phyloP scores from a whole-genome alignment of 2,888 invertebrate genomes.

The Spicauda simplicius region DNA sequence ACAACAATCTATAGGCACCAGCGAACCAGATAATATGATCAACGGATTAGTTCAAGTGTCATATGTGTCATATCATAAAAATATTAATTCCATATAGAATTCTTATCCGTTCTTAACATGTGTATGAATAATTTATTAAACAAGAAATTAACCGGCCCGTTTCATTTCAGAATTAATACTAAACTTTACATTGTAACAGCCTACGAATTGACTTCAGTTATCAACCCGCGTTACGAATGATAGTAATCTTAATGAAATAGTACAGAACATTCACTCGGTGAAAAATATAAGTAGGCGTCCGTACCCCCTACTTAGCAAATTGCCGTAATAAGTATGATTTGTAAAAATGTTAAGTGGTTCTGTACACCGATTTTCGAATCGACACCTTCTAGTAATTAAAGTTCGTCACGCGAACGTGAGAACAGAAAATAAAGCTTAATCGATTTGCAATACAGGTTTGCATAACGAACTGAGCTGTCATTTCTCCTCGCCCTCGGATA shows the following conservation, averaged over 20 bases:
- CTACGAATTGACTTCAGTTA: constrained; percentile 19
- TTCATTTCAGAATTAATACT: constrained; percentile 10
- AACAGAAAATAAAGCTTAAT: constrained; percentile 74
- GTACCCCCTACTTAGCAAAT: constrained; percentile 57
- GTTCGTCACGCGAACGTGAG: constrained; percentile 75
- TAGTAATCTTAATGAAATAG: constrained; percentile 28
- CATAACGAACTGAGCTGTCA: constrained; percentile 60
- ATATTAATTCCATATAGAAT: constrained; percentile 16
- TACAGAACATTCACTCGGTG: constrained; percentile 36
- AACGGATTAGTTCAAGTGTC: constrained; percentile 18
- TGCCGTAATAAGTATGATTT: constrained; percentile 74
- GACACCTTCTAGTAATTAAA: constrained; percentile 80
- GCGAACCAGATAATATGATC: constrained; percentile 18
- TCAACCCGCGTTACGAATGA: constrained; percentile 6
- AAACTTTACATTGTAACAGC: constrained; percentile 28
- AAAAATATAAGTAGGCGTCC: constrained; percentile 28
- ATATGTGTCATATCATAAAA: constrained; percentile 20
- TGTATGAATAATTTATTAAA: constrained; percentile 34
- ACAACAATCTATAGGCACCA: constrained; percentile 10
- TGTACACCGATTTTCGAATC: constrained; percentile 76
- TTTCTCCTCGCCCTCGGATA: constrained; percentile 66
- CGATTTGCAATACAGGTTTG: constrained; percentile 75
- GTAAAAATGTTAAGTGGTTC: constrained; percentile 65
- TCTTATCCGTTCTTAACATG: constrained; percentile 15
- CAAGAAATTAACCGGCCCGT: constrained; percentile 30